Evolutionary conservation across 2,113 vertebrate species (phyloP).

Genomic region (Podarcis raffonei): DNA sequence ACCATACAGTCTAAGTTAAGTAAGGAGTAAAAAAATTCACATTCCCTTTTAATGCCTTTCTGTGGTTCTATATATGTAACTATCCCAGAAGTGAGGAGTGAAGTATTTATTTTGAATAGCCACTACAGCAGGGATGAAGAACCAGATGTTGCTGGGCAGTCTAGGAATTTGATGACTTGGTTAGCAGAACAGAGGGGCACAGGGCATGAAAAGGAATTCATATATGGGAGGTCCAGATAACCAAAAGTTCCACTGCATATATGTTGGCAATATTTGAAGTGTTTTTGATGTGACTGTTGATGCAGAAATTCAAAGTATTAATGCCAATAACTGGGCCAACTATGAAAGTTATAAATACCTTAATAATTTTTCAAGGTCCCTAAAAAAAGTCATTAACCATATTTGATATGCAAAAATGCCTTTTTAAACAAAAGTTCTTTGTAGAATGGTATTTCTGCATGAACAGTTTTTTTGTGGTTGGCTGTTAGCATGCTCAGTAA

Average conservation of each 20-base stretch:
- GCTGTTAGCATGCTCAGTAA: background rate
- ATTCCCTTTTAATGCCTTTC: background rate
- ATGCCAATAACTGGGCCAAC: conserved; percentile 9
- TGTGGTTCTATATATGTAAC: background rate
- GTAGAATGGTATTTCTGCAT: background rate
- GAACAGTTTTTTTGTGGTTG: background rate
- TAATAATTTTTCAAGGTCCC: background rate
- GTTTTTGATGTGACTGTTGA: background rate
- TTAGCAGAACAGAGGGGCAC: background rate
- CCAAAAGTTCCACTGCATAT: background rate
- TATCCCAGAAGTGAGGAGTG: background rate
- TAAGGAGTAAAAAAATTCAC: background rate
- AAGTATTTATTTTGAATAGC: background rate
- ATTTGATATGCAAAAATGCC: conserved; percentile 12
- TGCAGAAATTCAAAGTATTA: background rate
- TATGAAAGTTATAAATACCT: conserved; percentile 11
- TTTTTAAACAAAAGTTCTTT: background rate
- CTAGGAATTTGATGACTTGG: background rate
- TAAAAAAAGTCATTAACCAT: background rate
- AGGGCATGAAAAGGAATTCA: background rate
- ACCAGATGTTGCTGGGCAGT: background rate
- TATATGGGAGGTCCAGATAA: background rate
- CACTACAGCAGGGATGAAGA: background rate
- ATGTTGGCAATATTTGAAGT: background rate
- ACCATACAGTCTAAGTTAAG: background rate